Evolutionary conservation across 2,113 vertebrate species (phyloP).

Genomic region (Eleginops maclovinus): DNA sequence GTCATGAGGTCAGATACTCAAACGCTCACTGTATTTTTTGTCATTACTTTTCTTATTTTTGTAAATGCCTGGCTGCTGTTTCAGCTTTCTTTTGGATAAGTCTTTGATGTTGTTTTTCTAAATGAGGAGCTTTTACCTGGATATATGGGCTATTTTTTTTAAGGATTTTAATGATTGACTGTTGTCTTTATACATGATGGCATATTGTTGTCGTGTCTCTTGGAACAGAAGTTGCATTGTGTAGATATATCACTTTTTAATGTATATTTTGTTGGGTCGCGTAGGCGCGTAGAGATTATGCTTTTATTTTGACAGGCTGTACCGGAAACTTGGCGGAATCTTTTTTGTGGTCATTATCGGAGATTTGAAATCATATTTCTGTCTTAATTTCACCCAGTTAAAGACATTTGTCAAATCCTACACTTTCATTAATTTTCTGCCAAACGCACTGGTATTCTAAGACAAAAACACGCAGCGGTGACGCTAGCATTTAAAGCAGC

Average conservation of each 20-base stretch:
- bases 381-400: neutral
- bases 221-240: neutral
- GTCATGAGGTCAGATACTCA: slow-evolving; percentile 58
- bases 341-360: too few relatives aligned
- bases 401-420: rapidly evolving
- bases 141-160: neutral
- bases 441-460: neutral
- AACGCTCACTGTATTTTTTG: slow-evolving; percentile 50
- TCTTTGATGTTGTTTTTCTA: neutral
- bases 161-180: neutral
- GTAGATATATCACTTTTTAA: neutral
- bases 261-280: neutral
- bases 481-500: neutral
- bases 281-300: neutral
- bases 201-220: neutral
- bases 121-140: slow-evolving; percentile 3
- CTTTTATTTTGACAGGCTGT: slow-evolving; percentile 46
- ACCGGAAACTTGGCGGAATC: neutral
- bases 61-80: slow-evolving; percentile 68
- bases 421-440: neutral
- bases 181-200: neutral
- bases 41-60: slow-evolving; percentile 63
- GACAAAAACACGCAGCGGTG: too few relatives aligned
- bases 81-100: slow-evolving; percentile 39
- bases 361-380: neutral